Conservation (phyloP, 2,888 invertebrate species). For the Agapetus fuscipes region DNA sequence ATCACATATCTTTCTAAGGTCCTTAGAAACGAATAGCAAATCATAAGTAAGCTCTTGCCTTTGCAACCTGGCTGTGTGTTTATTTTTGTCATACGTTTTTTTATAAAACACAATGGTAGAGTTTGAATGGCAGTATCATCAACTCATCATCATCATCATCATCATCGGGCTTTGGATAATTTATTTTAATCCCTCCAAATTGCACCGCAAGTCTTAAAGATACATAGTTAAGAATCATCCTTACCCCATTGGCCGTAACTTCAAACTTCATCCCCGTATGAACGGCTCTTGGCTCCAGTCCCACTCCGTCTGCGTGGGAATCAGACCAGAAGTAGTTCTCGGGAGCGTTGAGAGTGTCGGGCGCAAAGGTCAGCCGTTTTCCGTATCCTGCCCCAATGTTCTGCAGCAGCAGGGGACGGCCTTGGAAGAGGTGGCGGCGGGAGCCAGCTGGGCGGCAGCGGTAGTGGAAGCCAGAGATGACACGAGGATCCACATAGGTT, state of each 20-base stretch:
- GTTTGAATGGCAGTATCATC: too few relatives aligned
- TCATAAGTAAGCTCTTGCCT: too few relatives aligned
- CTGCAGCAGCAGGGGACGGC: slow-evolving; percentile 50
- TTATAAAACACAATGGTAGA: too few relatives aligned
- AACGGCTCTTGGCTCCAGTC: slow-evolving; percentile 57
- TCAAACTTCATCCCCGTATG: slow-evolving; percentile 56
- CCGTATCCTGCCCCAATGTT: slow-evolving; percentile 69
- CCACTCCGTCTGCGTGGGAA: slow-evolving; percentile 61
- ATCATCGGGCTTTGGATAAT: too few relatives aligned
- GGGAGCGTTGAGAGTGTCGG: slow-evolving; percentile 48
- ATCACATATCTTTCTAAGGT: too few relatives aligned
- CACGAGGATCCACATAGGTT: slow-evolving; percentile 61
- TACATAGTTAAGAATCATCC: slow-evolving; percentile 25
- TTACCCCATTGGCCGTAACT: slow-evolving; percentile 49
- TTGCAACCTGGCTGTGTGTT: too few relatives aligned
- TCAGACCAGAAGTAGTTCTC: slow-evolving; percentile 72
- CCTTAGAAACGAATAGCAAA: too few relatives aligned
- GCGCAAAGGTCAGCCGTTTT: slow-evolving; percentile 62
- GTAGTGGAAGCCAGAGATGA: slow-evolving; percentile 65
- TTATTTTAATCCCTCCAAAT: too few relatives aligned
- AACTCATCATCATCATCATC: too few relatives aligned
- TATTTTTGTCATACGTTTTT: too few relatives aligned
- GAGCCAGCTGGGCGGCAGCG: slow-evolving; percentile 58
- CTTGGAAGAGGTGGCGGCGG: slow-evolving; percentile 54
- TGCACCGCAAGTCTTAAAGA: too few relatives aligned